Percentiles rank a stretch among this genome's conserved stretches.
phyloP scores from a whole-genome alignment of 2,113 vertebrate genomes.

The Zosterops hypoxanthus region DNA sequence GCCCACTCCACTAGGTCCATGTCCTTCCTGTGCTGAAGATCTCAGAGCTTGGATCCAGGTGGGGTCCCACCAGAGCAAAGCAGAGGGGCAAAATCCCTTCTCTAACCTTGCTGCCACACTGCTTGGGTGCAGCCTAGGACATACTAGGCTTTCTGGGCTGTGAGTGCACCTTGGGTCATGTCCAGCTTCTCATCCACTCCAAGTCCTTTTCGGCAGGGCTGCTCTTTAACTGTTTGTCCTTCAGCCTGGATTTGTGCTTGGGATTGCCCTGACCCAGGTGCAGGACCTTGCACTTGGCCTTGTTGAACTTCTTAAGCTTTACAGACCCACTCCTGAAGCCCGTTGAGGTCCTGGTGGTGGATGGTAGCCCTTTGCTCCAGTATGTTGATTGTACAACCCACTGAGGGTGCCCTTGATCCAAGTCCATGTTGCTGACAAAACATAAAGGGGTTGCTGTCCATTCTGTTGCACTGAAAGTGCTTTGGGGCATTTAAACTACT shows the following conservation, averaged over 20 bases:
- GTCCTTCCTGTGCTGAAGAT: neutral
- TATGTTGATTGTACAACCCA: neutral
- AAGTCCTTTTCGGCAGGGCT: neutral
- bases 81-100: neutral
- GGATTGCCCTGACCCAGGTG: neutral
- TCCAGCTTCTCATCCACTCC: neutral
- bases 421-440: neutral
- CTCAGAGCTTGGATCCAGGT: neutral
- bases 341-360: neutral
- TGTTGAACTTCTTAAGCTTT: neutral
- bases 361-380: neutral
- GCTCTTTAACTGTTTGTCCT: neutral
- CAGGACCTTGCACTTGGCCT: neutral
- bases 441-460: neutral
- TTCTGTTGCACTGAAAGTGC: neutral
- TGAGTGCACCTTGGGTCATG: neutral
- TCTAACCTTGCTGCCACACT: neutral
- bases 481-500: neutral
- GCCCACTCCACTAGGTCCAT: neutral
- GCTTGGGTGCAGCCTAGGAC: neutral
- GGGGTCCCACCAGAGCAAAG: neutral
- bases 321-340: neutral
- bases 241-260: neutral
- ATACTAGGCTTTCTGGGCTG: too few relatives aligned
- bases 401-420: neutral